phyloP scores from a whole-genome alignment of 2,797 vertebrate genomes.

The Margarornis squamiger region DNA sequence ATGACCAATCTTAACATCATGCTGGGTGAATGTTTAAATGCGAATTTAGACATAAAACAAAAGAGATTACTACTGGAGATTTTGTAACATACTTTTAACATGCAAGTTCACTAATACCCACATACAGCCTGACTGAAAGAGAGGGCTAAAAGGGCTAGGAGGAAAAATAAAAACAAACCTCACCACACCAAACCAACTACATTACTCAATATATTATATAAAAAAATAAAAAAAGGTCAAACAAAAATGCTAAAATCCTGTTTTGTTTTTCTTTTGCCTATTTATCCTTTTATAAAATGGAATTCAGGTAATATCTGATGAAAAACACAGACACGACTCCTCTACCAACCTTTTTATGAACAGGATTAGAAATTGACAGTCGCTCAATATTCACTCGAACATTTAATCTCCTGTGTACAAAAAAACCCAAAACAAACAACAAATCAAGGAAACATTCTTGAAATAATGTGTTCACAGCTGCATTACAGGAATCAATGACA shows the following conservation, averaged over 20 bases:
- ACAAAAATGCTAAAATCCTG: background rate
- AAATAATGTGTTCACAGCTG: background rate
- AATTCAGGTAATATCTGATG: background rate
- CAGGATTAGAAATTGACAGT: slow-evolving; percentile 82
- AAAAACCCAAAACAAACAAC: background rate
- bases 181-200: background rate
- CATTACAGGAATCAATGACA: background rate
- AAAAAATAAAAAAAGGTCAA: background rate
- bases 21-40: background rate
- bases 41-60: background rate
- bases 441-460: background rate
- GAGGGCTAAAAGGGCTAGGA: background rate
- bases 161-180: rapidly evolving
- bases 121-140: background rate
- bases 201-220: background rate
- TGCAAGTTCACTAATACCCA: background rate
- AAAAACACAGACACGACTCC: background rate
- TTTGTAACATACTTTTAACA: background rate
- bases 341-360: slow-evolving; percentile 87
- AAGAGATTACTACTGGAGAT: background rate
- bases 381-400: slow-evolving; percentile 87
- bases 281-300: background rate
- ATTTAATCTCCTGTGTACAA: slow-evolving; percentile 79
- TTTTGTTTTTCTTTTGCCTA: background rate
- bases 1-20: background rate